These are phyloP conservation scores for Pachyuromys duprasi DNA, from an alignment of 2,797 vertebrate genomes.

Conservation along the genomic window DNA sequence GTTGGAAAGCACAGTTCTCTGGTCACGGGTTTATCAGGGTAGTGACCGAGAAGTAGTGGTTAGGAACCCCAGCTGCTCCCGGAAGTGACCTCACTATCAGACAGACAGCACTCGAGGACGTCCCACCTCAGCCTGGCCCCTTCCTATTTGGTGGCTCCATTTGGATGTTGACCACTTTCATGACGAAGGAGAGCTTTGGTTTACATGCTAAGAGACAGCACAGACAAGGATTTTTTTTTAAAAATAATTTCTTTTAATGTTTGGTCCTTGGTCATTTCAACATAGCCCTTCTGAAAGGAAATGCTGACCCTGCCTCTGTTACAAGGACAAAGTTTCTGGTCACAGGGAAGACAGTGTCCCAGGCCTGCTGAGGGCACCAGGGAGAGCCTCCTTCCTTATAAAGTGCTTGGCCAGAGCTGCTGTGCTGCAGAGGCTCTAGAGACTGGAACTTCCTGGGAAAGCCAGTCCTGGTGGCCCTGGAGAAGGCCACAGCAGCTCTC, in stretches of 20 bases:
- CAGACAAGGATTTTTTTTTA: background rate
- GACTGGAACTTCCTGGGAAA: background rate
- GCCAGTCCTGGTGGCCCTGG: background rate
- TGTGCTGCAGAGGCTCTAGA: background rate
- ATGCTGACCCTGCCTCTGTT: background rate
- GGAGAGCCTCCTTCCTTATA: background rate
- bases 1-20: too few species aligned
- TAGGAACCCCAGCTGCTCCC: background rate
- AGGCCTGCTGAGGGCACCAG: accelerated
- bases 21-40: background rate
- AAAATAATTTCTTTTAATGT: constrained; percentile 65
- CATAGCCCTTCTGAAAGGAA: background rate
- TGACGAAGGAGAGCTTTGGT: background rate
- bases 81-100: background rate
- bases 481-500: background rate
- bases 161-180: background rate
- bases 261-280: constrained; percentile 25
- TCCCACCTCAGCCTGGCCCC: too few species aligned
- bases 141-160: background rate
- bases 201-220: background rate
- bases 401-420: background rate
- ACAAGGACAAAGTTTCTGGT: background rate
- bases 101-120: background rate
- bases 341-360: background rate
- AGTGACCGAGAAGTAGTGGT: background rate